Base-by-base conservation (phyloP, 2,113 vertebrate genomes). In the Caracal caracal region DNA sequence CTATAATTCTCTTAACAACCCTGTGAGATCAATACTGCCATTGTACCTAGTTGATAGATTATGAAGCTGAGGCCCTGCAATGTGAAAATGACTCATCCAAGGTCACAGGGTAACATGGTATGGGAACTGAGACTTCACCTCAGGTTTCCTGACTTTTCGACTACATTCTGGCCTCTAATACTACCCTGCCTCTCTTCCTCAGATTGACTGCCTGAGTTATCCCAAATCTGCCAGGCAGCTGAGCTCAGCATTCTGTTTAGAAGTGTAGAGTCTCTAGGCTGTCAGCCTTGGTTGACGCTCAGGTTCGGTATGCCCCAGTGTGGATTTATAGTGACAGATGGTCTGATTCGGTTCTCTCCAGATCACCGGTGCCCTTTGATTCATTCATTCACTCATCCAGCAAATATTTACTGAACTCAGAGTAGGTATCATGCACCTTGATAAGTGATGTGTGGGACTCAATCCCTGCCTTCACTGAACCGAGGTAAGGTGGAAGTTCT, bases 381-480 rank as follows among this genome's bases (percentile, higher is more conserved):
- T 37, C 76, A 51, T 4, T 81, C n/a, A 61, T 65, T 86, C 61
- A 88, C 30, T 83, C 35, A 81, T 53, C 56, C n/a, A 94, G 35
- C n/a, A 84, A 8, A 40, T n/a, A 2, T 65, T 90, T 70, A 40
- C 30, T 78, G 51, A 68, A 87, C 75, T 90, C 63, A 73, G 11
- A 66, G 19, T 78, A 78, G 59, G 28, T 86, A 12, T 94, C 28
- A 93, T 79, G 24, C 28, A 43, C 13, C 2, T 24, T 59, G 53
- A 63, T 81, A 63, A 84, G 71, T 85, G 35, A 43, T 53, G 6
- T 61, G 0, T 75, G 37, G 10, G 24, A 53, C 49, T 37, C 66
- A 28, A 28, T 47, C 56, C 47, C 63, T 73, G 33, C 66, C 35
- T 70, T 79, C 10, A 28, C 24, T 49, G 59, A 78, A 37, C 35